Evolutionary conservation across 2,888 invertebrate genomes (phyloP).

Genomic region (Strigamia maritima): DNA sequence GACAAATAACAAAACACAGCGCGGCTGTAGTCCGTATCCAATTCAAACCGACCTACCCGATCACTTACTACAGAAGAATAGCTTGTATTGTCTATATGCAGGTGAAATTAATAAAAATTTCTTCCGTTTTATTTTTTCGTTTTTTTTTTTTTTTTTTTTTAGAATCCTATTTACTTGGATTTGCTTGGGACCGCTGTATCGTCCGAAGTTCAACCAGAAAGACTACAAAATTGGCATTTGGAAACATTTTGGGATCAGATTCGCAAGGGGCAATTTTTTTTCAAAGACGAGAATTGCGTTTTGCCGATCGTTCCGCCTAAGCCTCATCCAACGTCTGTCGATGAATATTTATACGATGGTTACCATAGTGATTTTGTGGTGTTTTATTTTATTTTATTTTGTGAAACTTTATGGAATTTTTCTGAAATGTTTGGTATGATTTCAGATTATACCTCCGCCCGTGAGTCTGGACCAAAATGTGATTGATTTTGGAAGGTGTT

Average conservation of each 20-base stretch:
- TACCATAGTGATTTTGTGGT: conserved; percentile 28
- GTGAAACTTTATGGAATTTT: no score
- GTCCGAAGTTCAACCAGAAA: background rate
- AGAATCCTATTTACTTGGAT: background rate
- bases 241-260: background rate
- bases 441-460: conserved; percentile 3
- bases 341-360: conserved; percentile 24
- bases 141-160: no score
- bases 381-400: no score
- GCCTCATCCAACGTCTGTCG: background rate
- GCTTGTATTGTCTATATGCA: conserved; percentile 13
- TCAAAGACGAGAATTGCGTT: background rate
- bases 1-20: background rate
- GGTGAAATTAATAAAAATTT: no score
- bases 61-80: conserved; percentile 9
- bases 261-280: background rate
- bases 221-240: background rate
- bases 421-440: background rate
- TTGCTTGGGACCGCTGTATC: background rate
- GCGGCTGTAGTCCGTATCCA: background rate
- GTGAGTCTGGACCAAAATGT: conserved; percentile 11
- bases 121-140: no score
- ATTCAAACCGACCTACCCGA: background rate
- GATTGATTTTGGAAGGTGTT: conserved; percentile 17
- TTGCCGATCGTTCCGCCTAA: background rate